Evolutionary conservation across 2,888 invertebrate genomes (phyloP).

Genomic region (Oscheius sp.): DNA sequence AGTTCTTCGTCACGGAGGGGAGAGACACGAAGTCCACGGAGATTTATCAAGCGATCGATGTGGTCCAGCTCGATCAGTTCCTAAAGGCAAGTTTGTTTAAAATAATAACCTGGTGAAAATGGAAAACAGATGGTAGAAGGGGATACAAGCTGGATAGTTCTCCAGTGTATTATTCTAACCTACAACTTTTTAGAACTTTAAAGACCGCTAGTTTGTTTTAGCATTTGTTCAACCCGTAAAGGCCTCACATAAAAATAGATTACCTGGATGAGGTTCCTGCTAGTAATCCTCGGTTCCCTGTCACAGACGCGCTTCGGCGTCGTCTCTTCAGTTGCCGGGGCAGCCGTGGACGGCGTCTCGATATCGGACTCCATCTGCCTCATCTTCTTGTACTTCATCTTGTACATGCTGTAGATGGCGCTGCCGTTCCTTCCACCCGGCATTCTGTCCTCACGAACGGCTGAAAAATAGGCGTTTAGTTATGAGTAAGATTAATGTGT

Average conservation of each 20-base stretch:
- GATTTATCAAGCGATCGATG: conserved; percentile 93
- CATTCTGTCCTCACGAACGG: conserved; percentile 98
- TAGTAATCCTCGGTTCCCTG: conserved; percentile 31
- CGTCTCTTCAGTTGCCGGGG: conserved; percentile 3
- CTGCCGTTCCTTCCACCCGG: conserved; percentile 99
- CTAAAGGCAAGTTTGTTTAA: conserved; percentile 43
- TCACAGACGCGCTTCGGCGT: conserved; percentile 21
- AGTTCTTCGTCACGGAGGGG: conserved; percentile 85
- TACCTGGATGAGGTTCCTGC: conserved; percentile 49
- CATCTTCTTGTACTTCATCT: conserved; percentile 74
- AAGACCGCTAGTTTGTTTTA: too few species aligned
- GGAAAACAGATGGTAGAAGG: too few species aligned
- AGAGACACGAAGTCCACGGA: conserved; percentile 80
- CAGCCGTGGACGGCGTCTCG: conserved; percentile 25
- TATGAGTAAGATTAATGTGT: too few species aligned
- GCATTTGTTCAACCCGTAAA: too few species aligned
- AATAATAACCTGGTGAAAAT: too few species aligned
- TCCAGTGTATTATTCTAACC: too few species aligned
- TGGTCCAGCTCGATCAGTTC: conserved; percentile 93
- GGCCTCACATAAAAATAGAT: not conserved
- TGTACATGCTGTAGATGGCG: conserved; percentile 97
- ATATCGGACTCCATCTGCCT: conserved; percentile 24
- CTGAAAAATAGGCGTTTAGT: conserved; percentile 76
- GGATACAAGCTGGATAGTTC: too few species aligned
- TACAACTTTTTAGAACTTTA: too few species aligned